A percentile compares a stretch with the other conserved stretches of the same genome.
Evolutionary conservation across 2,113 vertebrate species (phyloP).

Genomic region (Daphoenositta chrysoptera): DNA sequence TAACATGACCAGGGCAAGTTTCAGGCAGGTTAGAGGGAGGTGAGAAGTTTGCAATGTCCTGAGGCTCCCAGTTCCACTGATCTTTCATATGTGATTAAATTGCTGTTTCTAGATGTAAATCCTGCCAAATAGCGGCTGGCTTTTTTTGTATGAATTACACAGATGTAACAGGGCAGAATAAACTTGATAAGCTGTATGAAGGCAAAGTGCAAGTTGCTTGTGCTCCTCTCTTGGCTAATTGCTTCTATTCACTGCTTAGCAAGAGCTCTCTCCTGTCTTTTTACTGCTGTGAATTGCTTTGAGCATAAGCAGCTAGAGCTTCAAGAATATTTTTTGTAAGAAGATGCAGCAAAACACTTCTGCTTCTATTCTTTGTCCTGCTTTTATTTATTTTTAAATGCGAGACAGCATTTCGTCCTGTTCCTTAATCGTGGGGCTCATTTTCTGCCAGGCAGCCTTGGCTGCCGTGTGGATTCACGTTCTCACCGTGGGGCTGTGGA

Average conservation of each 20-base stretch:
- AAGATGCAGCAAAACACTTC: neutral
- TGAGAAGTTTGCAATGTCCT: conserved; percentile 24
- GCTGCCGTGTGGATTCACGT: neutral
- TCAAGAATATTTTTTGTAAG: neutral
- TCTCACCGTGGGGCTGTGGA: neutral
- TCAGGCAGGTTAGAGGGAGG: conserved; percentile 34
- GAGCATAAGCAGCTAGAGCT: neutral
- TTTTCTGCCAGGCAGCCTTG: neutral
- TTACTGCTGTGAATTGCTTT: neutral
- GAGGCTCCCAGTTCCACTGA: neutral
- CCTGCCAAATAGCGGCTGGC: conserved; percentile 40
- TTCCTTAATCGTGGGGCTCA: neutral
- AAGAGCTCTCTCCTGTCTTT: neutral
- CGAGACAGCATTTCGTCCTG: neutral
- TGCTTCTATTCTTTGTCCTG: neutral
- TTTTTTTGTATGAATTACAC: conserved; percentile 17
- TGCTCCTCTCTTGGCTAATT: conserved; percentile 4
- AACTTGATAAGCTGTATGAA: conserved; percentile 2
- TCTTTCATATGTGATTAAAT: conserved; percentile 24
- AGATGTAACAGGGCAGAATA: conserved; percentile 6
- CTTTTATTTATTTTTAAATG: neutral
- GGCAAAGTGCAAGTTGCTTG: neutral
- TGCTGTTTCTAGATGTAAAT: conserved; percentile 29
- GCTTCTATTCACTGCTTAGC: neutral
- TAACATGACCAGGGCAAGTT: conserved; percentile 16